A percentile compares a stretch with the other conserved stretches of the same genome.
These are phyloP conservation scores for Antheraea pernyi DNA, from an alignment of 1,140 invertebrate species.

Conservation along the genomic window DNA sequence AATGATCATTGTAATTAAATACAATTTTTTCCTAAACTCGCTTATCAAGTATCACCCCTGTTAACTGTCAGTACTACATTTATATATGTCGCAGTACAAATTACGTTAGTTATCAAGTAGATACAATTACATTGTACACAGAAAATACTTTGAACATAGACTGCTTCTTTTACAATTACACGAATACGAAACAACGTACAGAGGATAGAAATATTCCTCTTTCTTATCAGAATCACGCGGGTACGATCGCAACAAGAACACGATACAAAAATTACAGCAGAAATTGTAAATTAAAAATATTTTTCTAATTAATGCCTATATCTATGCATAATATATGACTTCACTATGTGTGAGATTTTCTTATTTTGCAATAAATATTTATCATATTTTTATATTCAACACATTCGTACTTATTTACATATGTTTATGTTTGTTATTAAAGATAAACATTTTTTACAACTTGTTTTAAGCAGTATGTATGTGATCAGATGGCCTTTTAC, in stretches of 20 bases:
- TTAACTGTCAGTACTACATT: not conserved
- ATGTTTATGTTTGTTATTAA: not conserved
- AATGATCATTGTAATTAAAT: too few relatives aligned
- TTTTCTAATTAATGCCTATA: too few relatives aligned
- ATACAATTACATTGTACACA: not conserved
- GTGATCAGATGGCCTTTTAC: constrained; percentile 17
- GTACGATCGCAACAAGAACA: too few relatives aligned
- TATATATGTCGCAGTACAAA: not conserved
- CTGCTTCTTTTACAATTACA: not conserved
- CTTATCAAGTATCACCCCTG: not conserved
- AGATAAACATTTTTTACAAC: not conserved
- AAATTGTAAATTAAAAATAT: too few relatives aligned
- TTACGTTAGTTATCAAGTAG: not conserved
- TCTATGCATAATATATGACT: too few relatives aligned
- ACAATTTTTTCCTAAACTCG: too few relatives aligned
- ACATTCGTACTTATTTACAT: not conserved
- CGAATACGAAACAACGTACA: not conserved
- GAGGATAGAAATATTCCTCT: not conserved
- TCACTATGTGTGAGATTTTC: too few relatives aligned
- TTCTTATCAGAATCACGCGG: not conserved
- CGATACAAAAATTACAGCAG: too few relatives aligned
- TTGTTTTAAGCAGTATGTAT: constrained; percentile 17
- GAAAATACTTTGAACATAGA: not conserved
- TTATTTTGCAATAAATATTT: too few relatives aligned
- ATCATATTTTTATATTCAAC: too few relatives aligned